Evolutionary conservation across 2,113 vertebrate genomes (phyloP), one percentile per base, ranked within the genome.

Genomic region (Gavia stellata): DNA sequence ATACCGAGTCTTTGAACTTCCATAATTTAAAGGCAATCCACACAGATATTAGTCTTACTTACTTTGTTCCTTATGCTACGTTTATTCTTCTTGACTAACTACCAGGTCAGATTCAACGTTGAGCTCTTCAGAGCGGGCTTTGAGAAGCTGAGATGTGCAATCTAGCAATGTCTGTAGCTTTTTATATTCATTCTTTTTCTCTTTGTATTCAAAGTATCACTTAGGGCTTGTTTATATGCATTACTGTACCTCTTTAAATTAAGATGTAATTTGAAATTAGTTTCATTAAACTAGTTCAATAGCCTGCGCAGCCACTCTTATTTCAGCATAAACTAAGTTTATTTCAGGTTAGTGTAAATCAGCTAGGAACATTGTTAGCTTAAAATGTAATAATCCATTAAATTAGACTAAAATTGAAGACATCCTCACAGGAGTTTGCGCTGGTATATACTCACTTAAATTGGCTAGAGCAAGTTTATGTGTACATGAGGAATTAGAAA

Each of bases 351-450:
- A 89, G 52, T 87, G 66, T 75, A 92, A 94, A 94, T 91, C 88
- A 94, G 44, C 59, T 91, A 81, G 62, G 88, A 94, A 92, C 59
- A 86, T 7, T 80, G 88, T 88, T 94, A 92, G 45, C 10, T 90
- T 96, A 84, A 88, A 74, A 83, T 86, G 86, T 84, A 91, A 89
- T 96, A 94, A 94, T 94, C 83, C 86, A 81, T 88, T 96, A 93
- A 94, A 94, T 88, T 75, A 74, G 65, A 17, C 62, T 38, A 61
- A 90, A 94, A 91, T 75, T 87, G 73, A 84, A 89, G 72, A 44
- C 9, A 6, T 55, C 81, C 88, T 97, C 80, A 6, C 44, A 65
- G 88, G 90, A 83, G 49, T 86, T 92, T 84, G 72, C 17, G 42
- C 79, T 81, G 63, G 26, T 34, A 4, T 85, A 50, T 38, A 26